Evolutionary conservation across 53 echinoderm and acorn worm genomes (phyloP).

Genomic region (Henricia sp.): DNA sequence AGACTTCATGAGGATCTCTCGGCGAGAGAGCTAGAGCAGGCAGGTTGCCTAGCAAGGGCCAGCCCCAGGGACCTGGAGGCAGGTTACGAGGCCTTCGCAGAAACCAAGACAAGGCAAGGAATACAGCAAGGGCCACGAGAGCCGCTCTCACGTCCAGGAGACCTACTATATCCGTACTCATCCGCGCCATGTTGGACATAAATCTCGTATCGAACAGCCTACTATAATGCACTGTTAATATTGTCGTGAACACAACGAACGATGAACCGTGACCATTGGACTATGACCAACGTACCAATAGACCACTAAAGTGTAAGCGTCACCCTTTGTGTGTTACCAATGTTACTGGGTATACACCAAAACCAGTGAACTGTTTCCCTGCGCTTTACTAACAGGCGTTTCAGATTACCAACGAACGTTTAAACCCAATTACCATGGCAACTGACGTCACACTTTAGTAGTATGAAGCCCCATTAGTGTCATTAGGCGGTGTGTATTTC

Average conservation of each 20-base stretch:
- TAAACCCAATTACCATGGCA: no score
- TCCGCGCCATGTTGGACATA: constrained; percentile 11
- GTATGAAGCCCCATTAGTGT: no score
- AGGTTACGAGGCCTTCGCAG: constrained; percentile 43
- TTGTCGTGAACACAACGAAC: not conserved
- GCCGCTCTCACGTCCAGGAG: constrained; percentile 8
- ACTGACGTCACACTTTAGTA: no score
- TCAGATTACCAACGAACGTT: no score
- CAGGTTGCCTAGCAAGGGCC: constrained; percentile 40
- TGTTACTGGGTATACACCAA: no score
- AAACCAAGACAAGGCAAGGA: constrained; percentile 4
- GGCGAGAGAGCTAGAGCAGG: constrained; percentile 2
- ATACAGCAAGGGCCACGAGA: not conserved
- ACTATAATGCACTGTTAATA: not conserved
- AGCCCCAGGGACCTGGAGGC: constrained; percentile 46
- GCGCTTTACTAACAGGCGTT: no score
- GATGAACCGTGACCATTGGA: not conserved
- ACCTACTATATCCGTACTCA: not conserved
- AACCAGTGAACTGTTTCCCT: no score
- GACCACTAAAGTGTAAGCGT: no score
- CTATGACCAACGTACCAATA: no score
- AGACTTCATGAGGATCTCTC: constrained; percentile 27
- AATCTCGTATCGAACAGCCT: not conserved
- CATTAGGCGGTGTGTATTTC: no score
- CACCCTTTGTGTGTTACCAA: no score